Evolutionary conservation across 2,113 vertebrate genomes (phyloP), one percentile per base, ranked within the genome.

Genomic region (Otis tarda): DNA sequence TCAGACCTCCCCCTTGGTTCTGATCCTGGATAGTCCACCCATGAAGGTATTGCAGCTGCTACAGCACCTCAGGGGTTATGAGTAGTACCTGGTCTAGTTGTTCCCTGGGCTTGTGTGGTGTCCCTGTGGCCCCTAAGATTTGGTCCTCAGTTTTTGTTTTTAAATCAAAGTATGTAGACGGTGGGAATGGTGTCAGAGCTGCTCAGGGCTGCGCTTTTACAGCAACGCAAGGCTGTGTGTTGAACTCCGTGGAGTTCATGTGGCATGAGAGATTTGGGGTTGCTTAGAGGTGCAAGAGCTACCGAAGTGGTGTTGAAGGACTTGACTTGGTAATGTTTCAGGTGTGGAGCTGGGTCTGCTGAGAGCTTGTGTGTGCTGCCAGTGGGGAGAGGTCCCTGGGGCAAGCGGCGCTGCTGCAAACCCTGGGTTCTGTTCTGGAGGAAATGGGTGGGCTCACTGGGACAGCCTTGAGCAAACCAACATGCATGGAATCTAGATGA

Each of bases 51-150:
- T 39, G 21, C 21, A 65, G 4, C 25, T 49, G 6, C 76, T n/a
- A 4, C 69, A 63, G 33, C 41, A 2, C 25, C 75, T 68, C 35
- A 10, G 53, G 18, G 30, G 7, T 67, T 57, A 4, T 0, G 0
- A 10, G 63, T 12, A 39, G 37, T 9, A 7, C 55, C 28, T 25
- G 53, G 3, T 49, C 43, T 68, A 3, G 1, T 57, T 45, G 24
- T 50, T 63, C 15, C 21, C 65, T 68, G 53, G 19, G 12, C 23
- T 53, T 14, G 14, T 25, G 22, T 28, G 22, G 11, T 61, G 35
- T 30, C 33, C 37, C 49, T 53, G 47, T 50, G 19, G 35, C 23
- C 39, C 21, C 7, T 33, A 27, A 20, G 14, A 11, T 31, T 17
- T 23, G 5, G 0, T 57, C 28, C n/a, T 68, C 6, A 2, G 11